phyloP scores from a whole-genome alignment of 2,888 invertebrate genomes.

The Acanthosepion lycidas region DNA sequence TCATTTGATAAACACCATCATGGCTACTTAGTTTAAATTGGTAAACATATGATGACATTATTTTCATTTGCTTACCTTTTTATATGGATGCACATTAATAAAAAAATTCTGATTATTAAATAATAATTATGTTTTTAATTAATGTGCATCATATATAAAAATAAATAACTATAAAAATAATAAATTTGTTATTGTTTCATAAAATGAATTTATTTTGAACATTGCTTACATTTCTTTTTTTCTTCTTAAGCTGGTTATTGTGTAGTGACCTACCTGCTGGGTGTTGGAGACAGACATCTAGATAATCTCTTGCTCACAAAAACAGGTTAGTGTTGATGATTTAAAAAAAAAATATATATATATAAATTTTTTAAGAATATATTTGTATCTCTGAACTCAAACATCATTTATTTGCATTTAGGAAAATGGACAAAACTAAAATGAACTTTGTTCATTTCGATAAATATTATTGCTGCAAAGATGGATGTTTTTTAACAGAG shows the following conservation, averaged over 20 bases:
- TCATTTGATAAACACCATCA: not conserved
- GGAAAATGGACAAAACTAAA: not conserved
- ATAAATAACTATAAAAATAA: not conserved
- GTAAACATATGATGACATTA: not conserved
- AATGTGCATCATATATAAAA: too few relatives aligned
- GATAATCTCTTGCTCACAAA: slow-evolving; percentile 95
- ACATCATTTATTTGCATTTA: not conserved
- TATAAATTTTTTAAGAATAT: too few relatives aligned
- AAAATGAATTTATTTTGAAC: not conserved
- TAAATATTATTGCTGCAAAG: not conserved
- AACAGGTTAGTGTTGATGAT: slow-evolving; percentile 78
- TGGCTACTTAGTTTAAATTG: not conserved
- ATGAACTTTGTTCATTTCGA: not conserved
- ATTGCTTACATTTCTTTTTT: not conserved
- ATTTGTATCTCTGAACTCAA: too few relatives aligned
- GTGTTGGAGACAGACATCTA: slow-evolving; percentile 97
- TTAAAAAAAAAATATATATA: too few relatives aligned
- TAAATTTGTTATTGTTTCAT: not conserved
- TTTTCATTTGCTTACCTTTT: too few relatives aligned
- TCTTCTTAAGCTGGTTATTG: slow-evolving; percentile 88
- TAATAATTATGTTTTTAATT: too few relatives aligned
- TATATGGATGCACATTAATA: too few relatives aligned
- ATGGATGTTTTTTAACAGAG: not conserved
- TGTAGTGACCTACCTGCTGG: slow-evolving; percentile 96
- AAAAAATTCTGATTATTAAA: too few relatives aligned